Evolutionary conservation across 2,888 invertebrate genomes (phyloP), one percentile per base, ranked within the genome.

Genomic region (Melitaea athalia): DNA sequence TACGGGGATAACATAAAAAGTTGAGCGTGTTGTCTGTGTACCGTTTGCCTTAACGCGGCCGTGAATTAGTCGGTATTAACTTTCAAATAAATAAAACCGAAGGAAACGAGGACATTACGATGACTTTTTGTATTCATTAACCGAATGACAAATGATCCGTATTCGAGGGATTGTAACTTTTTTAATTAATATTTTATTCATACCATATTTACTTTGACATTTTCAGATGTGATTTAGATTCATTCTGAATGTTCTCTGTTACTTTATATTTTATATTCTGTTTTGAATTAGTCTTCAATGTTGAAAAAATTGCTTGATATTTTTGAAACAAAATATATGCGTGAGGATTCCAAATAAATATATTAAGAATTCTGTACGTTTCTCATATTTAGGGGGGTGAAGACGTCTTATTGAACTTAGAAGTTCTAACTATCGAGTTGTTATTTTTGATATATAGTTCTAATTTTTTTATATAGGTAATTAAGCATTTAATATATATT

Each of bases 1-100:
- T 83, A 82, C 84, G 75, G 78, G 74, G 81, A 83, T 83, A 83
- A 85, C 88, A 81, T 91, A 89, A 91, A 91, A 88, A 85, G 77
- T 77, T 62, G 24, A 77, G 79, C 84, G 80, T 83, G 81, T 85
- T 87, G 88, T 89, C 86, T 84, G 71, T 81, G 78, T 76, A 71
- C 72, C 78, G 80, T 79, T 76, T 77, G 78, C 79, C 79, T 83
- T 85, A 86, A 87, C 85, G 84, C 82, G 84, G 77, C 84, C 80
- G 80, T 82, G 85, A 90, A 87, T 89, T 89, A 87, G 86, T 81
- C 78, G 73, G 79, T 81, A 81, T 83, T 83, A 84, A 83, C 76
- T 83, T 83, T 81, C 76, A 78, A 82, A 88, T 86, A 87, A 89
- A 89, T 84, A 84, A 83, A 83, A 78, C 79, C 75, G 76, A 76